phyloP scores from a whole-genome alignment of 1,140 invertebrate genomes.

The Orius laevigatus region DNA sequence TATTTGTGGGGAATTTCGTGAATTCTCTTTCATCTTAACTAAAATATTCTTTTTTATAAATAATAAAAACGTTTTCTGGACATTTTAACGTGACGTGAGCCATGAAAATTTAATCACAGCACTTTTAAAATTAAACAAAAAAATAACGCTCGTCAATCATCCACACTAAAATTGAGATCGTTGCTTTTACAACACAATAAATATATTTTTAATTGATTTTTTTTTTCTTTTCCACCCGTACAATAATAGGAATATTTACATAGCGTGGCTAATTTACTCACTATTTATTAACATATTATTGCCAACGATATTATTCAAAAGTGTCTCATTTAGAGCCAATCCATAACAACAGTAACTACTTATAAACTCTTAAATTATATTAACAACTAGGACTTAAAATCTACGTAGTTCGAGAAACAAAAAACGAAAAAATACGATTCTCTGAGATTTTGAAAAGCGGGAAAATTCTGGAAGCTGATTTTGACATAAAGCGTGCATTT shows the following conservation, averaged over 20 bases:
- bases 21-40: too few relatives aligned
- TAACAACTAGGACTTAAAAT: constrained; percentile 7
- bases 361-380: constrained; percentile 9
- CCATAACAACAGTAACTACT: background rate
- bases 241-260: constrained; percentile 12
- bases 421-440: background rate
- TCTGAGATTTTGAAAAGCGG: too few relatives aligned
- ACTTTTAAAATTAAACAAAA: background rate
- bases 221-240: constrained; percentile 6
- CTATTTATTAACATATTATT: constrained; percentile 17
- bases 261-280: constrained; percentile 3
- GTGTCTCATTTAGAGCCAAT: background rate
- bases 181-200: constrained; percentile 3
- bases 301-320: constrained; percentile 11
- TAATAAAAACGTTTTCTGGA: too few relatives aligned
- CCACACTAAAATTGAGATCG: constrained; percentile 1
- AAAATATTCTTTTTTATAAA: too few relatives aligned
- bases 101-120: background rate
- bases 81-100: too few relatives aligned
- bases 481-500: background rate
- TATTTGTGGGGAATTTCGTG: too few relatives aligned
- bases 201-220: constrained; percentile 4
- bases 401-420: constrained; percentile 4
- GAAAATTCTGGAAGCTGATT: background rate
- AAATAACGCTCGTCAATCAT: background rate